These are phyloP conservation scores for Kryptolebias ocellatus DNA, from an alignment of 2,797 vertebrate genomes.

Conservation along the genomic window DNA sequence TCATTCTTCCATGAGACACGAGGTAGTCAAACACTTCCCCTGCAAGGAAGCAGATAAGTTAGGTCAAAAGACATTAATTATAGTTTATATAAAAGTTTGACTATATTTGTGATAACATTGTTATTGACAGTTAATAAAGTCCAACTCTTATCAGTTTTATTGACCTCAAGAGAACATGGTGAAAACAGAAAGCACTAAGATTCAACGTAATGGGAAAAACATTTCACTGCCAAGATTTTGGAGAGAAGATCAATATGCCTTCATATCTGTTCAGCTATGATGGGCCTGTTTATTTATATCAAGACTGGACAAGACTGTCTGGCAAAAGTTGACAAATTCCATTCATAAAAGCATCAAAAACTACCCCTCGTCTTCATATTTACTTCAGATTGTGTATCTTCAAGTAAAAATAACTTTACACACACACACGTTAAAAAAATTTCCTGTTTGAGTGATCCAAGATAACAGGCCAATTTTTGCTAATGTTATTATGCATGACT, in stretches of 20 bases:
- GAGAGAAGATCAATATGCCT: background rate
- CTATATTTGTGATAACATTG: conserved; percentile 7
- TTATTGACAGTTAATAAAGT: conserved; percentile 36
- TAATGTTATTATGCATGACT: too few relatives aligned
- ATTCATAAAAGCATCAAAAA: too few relatives aligned
- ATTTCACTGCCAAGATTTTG: background rate
- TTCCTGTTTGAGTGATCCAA: too few relatives aligned
- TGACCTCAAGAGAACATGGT: background rate
- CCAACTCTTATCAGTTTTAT: conserved; percentile 1
- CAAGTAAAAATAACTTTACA: too few relatives aligned
- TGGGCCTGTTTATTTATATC: background rate
- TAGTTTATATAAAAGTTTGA: conserved; percentile 7
- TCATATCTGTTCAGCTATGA: background rate
- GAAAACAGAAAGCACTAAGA: background rate
- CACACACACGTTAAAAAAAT: too few relatives aligned
- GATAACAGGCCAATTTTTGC: too few relatives aligned
- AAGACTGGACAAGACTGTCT: background rate
- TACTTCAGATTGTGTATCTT: too few relatives aligned
- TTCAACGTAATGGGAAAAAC: conserved; percentile 11
- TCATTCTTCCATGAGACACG: conserved; percentile 95
- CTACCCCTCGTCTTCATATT: too few relatives aligned
- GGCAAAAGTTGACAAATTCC: background rate
- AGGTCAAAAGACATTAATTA: background rate
- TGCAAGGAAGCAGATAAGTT: conserved; percentile 53
- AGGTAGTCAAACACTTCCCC: conserved; percentile 97